A percentile compares a stretch with the other conserved stretches of the same genome.
Conservation (phyloP, 1,140 invertebrate genomes). For the Drosophila busckii region DNA sequence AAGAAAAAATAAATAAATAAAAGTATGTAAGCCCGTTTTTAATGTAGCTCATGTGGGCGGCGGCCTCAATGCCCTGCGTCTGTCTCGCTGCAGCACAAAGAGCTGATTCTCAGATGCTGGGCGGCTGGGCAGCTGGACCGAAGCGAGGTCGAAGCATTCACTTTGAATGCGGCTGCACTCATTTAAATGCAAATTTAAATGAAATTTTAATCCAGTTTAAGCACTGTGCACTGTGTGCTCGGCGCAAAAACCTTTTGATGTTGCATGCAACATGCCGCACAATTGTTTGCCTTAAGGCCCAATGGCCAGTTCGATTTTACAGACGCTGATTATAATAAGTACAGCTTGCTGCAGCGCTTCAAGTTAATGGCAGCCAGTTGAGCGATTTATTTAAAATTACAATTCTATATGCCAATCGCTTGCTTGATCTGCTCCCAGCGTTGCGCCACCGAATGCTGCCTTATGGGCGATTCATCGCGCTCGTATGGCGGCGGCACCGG, state of each 20-base stretch:
- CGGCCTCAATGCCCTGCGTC: constrained; percentile 14
- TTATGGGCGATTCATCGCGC: no score
- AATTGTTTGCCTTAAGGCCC: constrained; percentile 9
- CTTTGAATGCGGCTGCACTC: constrained; percentile 65
- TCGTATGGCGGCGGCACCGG: neutral
- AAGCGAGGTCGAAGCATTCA: constrained; percentile 37
- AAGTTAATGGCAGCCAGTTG: constrained; percentile 2
- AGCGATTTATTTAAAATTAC: neutral
- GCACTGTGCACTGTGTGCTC: constrained; percentile 30
- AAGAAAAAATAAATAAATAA: constrained; percentile 21
- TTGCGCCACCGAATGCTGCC: constrained; percentile 1
- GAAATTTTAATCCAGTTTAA: constrained; percentile 78
- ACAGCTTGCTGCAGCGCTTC: constrained; percentile 22
- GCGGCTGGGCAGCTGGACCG: constrained; percentile 31
- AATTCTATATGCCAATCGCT: constrained; percentile 18
- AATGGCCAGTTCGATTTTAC: constrained; percentile 4
- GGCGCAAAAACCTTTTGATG: constrained; percentile 62
- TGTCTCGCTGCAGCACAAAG: constrained; percentile 11
- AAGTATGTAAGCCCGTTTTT: constrained; percentile 49
- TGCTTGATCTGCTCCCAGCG: constrained; percentile 32
- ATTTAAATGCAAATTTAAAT: constrained; percentile 79
- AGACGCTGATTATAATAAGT: constrained; percentile 31
- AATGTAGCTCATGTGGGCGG: constrained; percentile 60
- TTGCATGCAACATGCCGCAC: constrained; percentile 17
- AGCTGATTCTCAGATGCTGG: constrained; percentile 8